Evolutionary conservation across 2,797 vertebrate genomes (phyloP), one percentile per base, ranked within the genome.

Genomic region (Cottoperca gobio): DNA sequence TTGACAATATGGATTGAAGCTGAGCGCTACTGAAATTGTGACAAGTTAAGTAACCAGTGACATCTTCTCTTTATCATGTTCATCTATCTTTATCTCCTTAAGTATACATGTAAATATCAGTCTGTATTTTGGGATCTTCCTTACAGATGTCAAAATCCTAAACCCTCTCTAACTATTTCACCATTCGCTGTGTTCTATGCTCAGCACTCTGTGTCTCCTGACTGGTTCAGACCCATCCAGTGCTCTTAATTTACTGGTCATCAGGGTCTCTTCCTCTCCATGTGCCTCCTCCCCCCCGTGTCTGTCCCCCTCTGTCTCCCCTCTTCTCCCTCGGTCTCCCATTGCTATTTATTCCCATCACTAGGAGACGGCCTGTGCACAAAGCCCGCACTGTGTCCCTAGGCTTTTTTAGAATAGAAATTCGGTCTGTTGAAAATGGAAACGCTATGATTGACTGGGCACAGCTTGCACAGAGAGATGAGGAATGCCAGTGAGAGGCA

Each of bases 321-420:
- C 54, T 85, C 82, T 74, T 88, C 85, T 78, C 84, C 82, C 79
- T 79, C 39, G 76, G 84, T 79, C 87, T 89, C 85, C 72, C 79
- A 70, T 78, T 86, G 89, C 92, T 93, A 91, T 93, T 92, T 93
- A 92, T 90, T 89, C 90, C 85, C 90, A 91, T 92, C 89, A 79
- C 92, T 88, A 87, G 89, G 91, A 92, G 84, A 93, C 90, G 65
- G 85, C 54, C 85, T 48, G 74, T 61, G 86, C 88, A 93, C 91
- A 93, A 93, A 93, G 92, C 88, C 87, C 50, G 58, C 91, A 83
- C 90, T 93, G 90, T 93, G 89, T 92, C 88, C 81, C 33, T 39
- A 67, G 75, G 66, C 86, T 89, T 89, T 89, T 93, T 89, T 88
- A 90, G 88, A 90, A 90, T 88, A 88, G 86, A 91, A 88, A 89